A percentile compares a stretch with the other conserved stretches of the same genome.
Conservation (phyloP, 2,888 invertebrate genomes). For the Lasioglossum oenotherae region DNA sequence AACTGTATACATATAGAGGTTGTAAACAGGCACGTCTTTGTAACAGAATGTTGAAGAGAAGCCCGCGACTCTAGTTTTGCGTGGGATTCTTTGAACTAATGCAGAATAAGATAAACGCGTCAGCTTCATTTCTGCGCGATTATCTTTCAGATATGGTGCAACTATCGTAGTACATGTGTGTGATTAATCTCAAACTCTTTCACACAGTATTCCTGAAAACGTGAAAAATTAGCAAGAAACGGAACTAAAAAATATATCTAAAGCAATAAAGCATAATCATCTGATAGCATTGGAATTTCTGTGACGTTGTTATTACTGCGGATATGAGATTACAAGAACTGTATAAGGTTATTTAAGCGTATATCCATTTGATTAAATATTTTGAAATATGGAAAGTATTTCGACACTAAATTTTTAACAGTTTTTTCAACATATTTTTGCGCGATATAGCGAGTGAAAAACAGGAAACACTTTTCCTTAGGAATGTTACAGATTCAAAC, state of each 20-base stretch:
- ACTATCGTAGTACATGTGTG: not conserved
- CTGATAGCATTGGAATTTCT: not conserved
- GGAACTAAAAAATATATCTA: not conserved
- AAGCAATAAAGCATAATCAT: not conserved
- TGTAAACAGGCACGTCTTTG: not conserved
- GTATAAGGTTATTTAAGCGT: too few species aligned
- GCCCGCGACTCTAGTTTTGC: not conserved
- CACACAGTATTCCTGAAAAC: not conserved
- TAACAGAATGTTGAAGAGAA: not conserved
- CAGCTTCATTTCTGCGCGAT: not conserved
- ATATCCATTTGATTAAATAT: too few species aligned
- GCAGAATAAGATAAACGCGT: not conserved
- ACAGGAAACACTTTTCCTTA: too few species aligned
- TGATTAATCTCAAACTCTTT: not conserved
- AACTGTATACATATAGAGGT: not conserved
- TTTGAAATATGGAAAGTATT: too few species aligned
- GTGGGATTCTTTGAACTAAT: not conserved
- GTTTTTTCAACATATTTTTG: too few species aligned
- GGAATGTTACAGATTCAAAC: too few species aligned
- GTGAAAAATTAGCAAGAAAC: not conserved
- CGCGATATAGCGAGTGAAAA: too few species aligned
- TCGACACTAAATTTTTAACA: too few species aligned
- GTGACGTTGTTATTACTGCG: not conserved
- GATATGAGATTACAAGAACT: not conserved
- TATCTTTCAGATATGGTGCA: not conserved